phyloP scores from a whole-genome alignment of 2,113 vertebrate genomes.

The Thalassoma bifasciatum region DNA sequence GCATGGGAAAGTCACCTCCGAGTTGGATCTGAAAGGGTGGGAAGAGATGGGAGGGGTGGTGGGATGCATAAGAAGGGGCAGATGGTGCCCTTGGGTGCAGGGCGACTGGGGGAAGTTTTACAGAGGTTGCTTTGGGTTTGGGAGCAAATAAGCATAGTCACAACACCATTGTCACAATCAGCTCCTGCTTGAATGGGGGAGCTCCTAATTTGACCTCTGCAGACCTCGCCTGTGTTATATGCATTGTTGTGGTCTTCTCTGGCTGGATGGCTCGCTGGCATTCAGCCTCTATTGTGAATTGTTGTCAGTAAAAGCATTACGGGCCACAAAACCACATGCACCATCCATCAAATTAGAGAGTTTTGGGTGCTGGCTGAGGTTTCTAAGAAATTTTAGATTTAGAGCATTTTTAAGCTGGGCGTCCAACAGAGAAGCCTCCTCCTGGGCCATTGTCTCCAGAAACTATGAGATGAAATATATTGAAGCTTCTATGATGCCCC shows the following conservation, averaged over 20 bases:
- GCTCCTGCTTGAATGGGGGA: conserved; percentile 64
- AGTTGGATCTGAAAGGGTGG: conserved; percentile 74
- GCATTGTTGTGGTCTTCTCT: conserved; percentile 67
- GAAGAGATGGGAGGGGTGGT: conserved; percentile 55
- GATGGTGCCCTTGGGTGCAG: conserved; percentile 76
- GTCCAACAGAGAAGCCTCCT: conserved; percentile 6
- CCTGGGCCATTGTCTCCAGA: conserved; percentile 11
- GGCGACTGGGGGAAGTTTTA: conserved; percentile 63
- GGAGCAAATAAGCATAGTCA: conserved; percentile 70
- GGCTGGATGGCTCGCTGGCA: conserved; percentile 66
- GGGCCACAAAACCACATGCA: conserved; percentile 29
- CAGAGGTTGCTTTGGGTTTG: conserved; percentile 57
- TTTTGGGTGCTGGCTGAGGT: conserved; percentile 26
- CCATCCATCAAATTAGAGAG: conserved; percentile 53
- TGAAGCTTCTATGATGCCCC: neutral
- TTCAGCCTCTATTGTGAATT: conserved; percentile 66
- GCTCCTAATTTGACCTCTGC: conserved; percentile 75
- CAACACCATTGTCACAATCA: conserved; percentile 77
- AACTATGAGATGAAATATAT: neutral
- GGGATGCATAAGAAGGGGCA: conserved; percentile 77
- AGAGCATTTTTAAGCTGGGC: neutral
- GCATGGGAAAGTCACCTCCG: conserved; percentile 87
- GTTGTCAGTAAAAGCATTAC: conserved; percentile 27
- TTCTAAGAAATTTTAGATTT: neutral
- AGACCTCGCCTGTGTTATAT: conserved; percentile 46